phyloP scores from a whole-genome alignment of 2,888 invertebrate genomes.

The Diaperis boleti region DNA sequence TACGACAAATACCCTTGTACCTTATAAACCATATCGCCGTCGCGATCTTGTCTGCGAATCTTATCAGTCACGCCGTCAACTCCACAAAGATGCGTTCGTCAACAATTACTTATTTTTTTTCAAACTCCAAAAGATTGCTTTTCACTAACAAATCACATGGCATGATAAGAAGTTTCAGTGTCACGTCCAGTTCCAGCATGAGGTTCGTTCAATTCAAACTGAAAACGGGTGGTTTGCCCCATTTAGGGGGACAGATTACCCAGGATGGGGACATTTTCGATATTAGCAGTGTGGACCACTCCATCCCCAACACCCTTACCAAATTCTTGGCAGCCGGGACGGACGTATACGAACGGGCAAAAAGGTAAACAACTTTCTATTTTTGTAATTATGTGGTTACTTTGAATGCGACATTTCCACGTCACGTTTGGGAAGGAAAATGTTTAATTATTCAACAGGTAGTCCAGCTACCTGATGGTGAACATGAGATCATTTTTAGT shows the following conservation, averaged over 20 bases:
- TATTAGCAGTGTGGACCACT: slow-evolving; percentile 70
- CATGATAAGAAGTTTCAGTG: slow-evolving; percentile 56
- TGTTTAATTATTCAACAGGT: too few species aligned
- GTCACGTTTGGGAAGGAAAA: too few species aligned
- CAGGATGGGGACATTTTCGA: slow-evolving; percentile 78
- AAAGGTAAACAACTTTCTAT: slow-evolving; percentile 65
- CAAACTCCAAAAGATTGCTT: slow-evolving; percentile 18
- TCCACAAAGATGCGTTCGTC: slow-evolving; percentile 16
- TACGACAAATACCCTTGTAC: slow-evolving; percentile 1
- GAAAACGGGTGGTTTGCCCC: slow-evolving; percentile 71
- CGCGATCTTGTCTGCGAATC: not conserved
- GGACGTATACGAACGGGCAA: slow-evolving; percentile 68
- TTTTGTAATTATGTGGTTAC: not conserved
- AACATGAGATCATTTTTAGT: too few species aligned
- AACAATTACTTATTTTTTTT: not conserved
- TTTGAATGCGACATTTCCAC: too few species aligned
- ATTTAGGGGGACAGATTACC: slow-evolving; percentile 72
- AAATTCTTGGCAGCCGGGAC: slow-evolving; percentile 69
- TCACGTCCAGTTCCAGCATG: slow-evolving; percentile 66
- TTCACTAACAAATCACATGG: slow-evolving; percentile 3
- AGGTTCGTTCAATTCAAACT: slow-evolving; percentile 79
- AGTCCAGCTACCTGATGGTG: too few species aligned
- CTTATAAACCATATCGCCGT: not conserved
- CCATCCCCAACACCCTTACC: slow-evolving; percentile 70
- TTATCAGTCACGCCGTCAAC: slow-evolving; percentile 17